These are phyloP conservation scores for Thaumatotibia leucotreta DNA, from an alignment of 1,140 invertebrate genomes.

Conservation along the genomic window DNA sequence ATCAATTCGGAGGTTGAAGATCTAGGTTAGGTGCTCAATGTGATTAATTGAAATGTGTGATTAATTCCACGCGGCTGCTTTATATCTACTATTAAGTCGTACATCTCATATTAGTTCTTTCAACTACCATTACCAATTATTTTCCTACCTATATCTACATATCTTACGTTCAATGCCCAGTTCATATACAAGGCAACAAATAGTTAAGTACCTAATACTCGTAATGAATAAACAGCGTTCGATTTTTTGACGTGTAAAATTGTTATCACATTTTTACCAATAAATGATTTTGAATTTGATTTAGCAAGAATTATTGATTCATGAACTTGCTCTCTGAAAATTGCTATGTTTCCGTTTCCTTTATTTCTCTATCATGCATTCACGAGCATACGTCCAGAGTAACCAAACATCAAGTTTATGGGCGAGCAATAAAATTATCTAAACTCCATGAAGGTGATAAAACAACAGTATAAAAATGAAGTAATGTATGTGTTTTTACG, in stretches of 20 bases:
- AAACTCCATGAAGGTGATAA: neutral
- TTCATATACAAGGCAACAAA: too few species aligned
- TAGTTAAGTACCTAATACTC: too few species aligned
- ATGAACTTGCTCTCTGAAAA: neutral
- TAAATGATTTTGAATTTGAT: too few species aligned
- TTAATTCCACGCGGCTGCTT: neutral
- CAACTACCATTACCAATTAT: too few species aligned
- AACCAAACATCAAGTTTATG: neutral
- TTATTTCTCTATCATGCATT: neutral
- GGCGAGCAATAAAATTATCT: conserved; percentile 8
- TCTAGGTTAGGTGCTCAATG: neutral
- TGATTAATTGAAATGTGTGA: neutral
- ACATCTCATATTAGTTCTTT: neutral
- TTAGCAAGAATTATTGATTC: neutral
- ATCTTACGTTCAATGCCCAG: too few species aligned
- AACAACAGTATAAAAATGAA: neutral
- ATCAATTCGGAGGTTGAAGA: neutral
- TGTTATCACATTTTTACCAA: too few species aligned
- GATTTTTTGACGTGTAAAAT: too few species aligned
- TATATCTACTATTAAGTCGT: neutral
- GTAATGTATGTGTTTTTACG: neutral
- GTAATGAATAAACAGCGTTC: too few species aligned
- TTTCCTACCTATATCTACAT: too few species aligned
- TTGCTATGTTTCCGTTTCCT: conserved; percentile 1
- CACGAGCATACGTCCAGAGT: neutral